Conservation (phyloP, 2,797 vertebrate genomes). For the Falco biarmicus region DNA sequence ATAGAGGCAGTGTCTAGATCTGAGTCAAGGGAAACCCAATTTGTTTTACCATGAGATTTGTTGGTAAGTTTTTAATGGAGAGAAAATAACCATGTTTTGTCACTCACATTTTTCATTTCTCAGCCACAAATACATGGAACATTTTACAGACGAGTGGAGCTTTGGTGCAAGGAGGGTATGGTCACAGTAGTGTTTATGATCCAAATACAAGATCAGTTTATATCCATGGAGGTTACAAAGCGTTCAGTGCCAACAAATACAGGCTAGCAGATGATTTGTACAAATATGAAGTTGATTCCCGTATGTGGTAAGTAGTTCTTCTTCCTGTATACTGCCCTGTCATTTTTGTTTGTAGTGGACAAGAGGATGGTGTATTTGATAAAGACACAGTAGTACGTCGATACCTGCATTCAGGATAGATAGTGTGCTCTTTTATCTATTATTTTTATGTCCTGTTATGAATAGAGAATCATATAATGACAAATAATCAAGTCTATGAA, state of each 20-base stretch:
- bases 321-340: background rate
- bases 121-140: slow-evolving; percentile 87
- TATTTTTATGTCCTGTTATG: background rate
- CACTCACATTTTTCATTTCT: background rate
- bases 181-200: slow-evolving; percentile 96
- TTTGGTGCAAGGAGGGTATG: slow-evolving; percentile 95
- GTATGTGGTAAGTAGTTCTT: slow-evolving; percentile 84
- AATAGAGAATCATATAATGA: background rate
- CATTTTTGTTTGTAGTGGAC: background rate
- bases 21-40: background rate
- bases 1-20: background rate
- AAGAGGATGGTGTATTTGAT: background rate
- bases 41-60: background rate
- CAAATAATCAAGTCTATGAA: slow-evolving; percentile 2
- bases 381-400: background rate
- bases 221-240: slow-evolving; percentile 97
- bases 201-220: slow-evolving; percentile 85
- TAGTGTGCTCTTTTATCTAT: background rate
- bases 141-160: slow-evolving; percentile 85
- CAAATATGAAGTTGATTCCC: slow-evolving; percentile 86
- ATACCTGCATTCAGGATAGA: background rate
- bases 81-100: background rate
- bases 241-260: slow-evolving; percentile 96
- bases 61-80: background rate
- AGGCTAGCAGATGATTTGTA: slow-evolving; percentile 95